phyloP scores from a whole-genome alignment of 2,797 vertebrate genomes.

The Trachurus trachurus region DNA sequence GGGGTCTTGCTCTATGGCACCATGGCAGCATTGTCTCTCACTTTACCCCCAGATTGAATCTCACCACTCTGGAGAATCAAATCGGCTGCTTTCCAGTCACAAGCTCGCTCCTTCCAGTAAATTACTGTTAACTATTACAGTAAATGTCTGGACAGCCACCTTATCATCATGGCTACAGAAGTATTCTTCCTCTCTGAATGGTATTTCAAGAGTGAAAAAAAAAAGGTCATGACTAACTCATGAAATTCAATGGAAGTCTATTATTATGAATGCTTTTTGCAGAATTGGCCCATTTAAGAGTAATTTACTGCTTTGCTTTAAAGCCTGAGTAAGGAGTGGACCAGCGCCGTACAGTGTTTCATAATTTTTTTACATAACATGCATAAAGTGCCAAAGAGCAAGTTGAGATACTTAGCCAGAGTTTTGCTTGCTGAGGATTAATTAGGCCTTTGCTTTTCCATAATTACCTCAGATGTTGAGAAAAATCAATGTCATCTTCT shows the following conservation, averaged over 20 bases:
- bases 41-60: too few species aligned
- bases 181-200: background rate
- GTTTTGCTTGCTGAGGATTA: constrained; percentile 24
- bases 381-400: constrained; percentile 17
- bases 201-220: background rate
- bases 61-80: too few species aligned
- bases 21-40: background rate
- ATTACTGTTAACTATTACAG: background rate
- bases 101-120: background rate
- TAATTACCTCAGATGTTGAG: constrained; percentile 9
- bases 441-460: constrained; percentile 22
- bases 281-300: constrained; percentile 33
- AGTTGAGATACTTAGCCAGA: constrained; percentile 10
- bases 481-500: background rate
- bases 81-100: too few species aligned
- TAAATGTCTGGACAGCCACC: background rate
- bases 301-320: constrained; percentile 24
- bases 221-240: too few species aligned
- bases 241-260: constrained; percentile 6
- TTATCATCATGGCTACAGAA: background rate
- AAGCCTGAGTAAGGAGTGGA: constrained; percentile 8
- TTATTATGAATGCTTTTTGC: constrained; percentile 23
- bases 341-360: constrained; percentile 3
- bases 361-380: constrained; percentile 27
- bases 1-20: background rate